Conservation (phyloP, 2,888 invertebrate genomes). For the Hyppa rectilinea region DNA sequence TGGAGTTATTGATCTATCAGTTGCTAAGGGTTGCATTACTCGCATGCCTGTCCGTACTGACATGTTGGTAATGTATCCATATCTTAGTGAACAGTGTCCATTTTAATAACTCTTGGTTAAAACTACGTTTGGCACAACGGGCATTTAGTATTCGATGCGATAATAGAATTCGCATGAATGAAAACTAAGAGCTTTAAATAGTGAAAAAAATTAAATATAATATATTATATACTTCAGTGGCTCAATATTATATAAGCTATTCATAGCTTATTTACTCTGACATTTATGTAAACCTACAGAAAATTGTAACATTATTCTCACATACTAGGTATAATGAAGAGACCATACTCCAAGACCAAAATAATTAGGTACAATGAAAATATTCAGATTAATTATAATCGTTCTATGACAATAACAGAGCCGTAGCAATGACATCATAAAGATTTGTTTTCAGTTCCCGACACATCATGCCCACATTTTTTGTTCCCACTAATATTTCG, state of each 20-base stretch:
- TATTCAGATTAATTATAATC: conserved; percentile 64
- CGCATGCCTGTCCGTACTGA: background rate
- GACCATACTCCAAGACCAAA: conserved; percentile 84
- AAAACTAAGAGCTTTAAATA: conserved; percentile 91
- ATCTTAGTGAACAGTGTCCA: conserved; percentile 23
- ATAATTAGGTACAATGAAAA: conserved; percentile 69
- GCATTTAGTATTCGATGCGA: conserved; percentile 85
- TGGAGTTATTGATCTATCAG: conserved; percentile 43
- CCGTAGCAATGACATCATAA: conserved; percentile 62
- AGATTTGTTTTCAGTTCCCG: conserved; percentile 45
- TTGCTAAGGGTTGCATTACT: conserved; percentile 25
- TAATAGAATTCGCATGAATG: conserved; percentile 84
- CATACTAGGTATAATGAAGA: conserved; percentile 69
- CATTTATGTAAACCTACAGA: conserved; percentile 83
- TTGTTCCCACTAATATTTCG: conserved; percentile 70
- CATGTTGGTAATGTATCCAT: conserved; percentile 27
- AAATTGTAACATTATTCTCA: conserved; percentile 75
- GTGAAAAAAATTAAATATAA: conserved; percentile 87
- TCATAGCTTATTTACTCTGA: conserved; percentile 87
- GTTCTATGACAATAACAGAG: conserved; percentile 74
- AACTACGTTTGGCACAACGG: conserved; percentile 67
- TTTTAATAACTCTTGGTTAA: conserved; percentile 50
- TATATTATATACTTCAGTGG: conserved; percentile 88
- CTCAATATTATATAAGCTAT: conserved; percentile 89
- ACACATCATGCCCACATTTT: conserved; percentile 39